Percentiles rank a stretch among this genome's conserved stretches.
Conservation (phyloP, 2,888 invertebrate genomes). For the Lithophane leautieri region DNA sequence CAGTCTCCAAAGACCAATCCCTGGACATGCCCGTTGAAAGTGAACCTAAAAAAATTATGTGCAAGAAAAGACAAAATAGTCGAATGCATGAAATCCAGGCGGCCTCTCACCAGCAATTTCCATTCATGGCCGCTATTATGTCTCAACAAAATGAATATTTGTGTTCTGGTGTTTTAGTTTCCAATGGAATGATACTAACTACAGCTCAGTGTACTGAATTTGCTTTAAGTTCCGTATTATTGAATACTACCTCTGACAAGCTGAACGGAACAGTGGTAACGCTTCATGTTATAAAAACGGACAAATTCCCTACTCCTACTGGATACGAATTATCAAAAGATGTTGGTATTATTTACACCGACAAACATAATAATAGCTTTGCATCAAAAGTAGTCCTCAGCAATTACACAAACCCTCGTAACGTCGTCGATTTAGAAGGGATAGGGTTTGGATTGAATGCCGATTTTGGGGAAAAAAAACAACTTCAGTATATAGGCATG, state of each 20-base stretch:
- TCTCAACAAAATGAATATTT: conserved; percentile 83
- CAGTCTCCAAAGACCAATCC: conserved; percentile 80
- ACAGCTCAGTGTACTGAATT: conserved; percentile 78
- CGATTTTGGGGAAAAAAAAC: conserved; percentile 76
- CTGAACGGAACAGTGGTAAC: conserved; percentile 74
- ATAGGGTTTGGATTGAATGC: conserved; percentile 85
- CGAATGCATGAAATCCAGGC: conserved; percentile 81
- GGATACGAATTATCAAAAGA: conserved; percentile 76
- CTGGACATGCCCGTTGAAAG: conserved; percentile 79
- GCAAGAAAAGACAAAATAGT: conserved; percentile 79
- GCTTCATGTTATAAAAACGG: conserved; percentile 79
- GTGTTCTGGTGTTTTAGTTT: conserved; percentile 82
- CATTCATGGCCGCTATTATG: conserved; percentile 85
- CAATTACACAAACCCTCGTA: conserved; percentile 75
- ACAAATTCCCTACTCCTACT: conserved; percentile 81
- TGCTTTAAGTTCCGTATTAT: conserved; percentile 78
- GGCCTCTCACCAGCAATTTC: conserved; percentile 79
- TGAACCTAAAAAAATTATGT: conserved; percentile 75
- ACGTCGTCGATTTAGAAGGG: conserved; percentile 77
- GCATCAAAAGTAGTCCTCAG: conserved; percentile 81
- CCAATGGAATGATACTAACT: conserved; percentile 83
- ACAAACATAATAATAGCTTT: conserved; percentile 79
- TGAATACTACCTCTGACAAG: conserved; percentile 81
- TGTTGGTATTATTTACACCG: conserved; percentile 82
- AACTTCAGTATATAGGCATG: conserved; percentile 82